Conservation (phyloP, 2,797 vertebrate species). For the Tokudaia muenninki region DNA sequence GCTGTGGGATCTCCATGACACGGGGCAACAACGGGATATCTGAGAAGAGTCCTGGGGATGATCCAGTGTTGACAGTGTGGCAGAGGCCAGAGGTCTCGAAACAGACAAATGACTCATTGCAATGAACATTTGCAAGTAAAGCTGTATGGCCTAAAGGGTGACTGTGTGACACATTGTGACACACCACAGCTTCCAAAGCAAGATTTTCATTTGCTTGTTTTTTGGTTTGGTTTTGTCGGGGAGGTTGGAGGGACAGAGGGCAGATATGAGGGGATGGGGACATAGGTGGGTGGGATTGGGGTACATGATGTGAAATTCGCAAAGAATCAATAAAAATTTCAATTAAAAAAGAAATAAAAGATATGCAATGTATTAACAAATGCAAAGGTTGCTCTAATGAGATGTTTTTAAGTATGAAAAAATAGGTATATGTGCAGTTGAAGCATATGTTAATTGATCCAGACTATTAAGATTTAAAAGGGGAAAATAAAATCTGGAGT, state of each 20-base stretch:
- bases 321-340: neutral
- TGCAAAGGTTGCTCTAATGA: neutral
- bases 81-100: neutral
- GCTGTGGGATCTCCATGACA: neutral
- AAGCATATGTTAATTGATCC: neutral
- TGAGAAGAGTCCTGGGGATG: neutral
- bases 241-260: neutral
- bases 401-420: neutral
- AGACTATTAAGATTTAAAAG: neutral
- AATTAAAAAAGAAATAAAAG: neutral
- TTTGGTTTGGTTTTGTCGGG: neutral
- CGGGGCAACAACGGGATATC: neutral
- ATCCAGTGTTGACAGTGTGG: neutral
- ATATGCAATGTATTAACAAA: neutral
- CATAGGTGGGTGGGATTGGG: neutral
- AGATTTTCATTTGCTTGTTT: neutral
- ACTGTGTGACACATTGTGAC: neutral
- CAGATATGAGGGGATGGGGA: neutral
- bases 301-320: neutral
- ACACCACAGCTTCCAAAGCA: neutral
- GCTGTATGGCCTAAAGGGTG: neutral
- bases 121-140: neutral
- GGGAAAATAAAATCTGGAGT: too few species aligned
- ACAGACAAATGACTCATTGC: neutral
- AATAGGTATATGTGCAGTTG: neutral